Percentiles rank a stretch among this genome's conserved stretches.
phyloP scores from a whole-genome alignment of 2,113 vertebrate species.

The Pontoporia blainvillei region DNA sequence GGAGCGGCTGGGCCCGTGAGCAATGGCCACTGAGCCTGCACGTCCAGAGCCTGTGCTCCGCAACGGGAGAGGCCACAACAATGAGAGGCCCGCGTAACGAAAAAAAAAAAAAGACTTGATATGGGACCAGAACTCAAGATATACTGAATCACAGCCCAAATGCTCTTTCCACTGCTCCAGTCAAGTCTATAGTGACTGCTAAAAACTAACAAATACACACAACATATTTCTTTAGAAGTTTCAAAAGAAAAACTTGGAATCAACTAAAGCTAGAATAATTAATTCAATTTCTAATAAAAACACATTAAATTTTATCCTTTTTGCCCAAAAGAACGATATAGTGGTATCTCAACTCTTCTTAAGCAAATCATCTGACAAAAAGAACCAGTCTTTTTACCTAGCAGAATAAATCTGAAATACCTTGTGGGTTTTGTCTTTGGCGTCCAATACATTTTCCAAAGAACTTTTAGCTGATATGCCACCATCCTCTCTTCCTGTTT shows the following conservation, averaged over 20 bases:
- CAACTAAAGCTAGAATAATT: not conserved
- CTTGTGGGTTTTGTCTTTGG: slow-evolving; percentile 86
- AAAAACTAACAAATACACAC: not conserved
- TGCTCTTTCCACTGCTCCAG: not conserved
- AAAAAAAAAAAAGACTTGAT: not conserved
- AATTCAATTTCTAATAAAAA: slow-evolving; percentile 38
- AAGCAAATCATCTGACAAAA: not conserved
- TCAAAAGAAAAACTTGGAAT: not conserved
- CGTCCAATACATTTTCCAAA: slow-evolving; percentile 78
- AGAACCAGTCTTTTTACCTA: not conserved
- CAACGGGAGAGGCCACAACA: too few relatives aligned
- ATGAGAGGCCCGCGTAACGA: too few relatives aligned
- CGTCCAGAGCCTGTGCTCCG: too few relatives aligned
- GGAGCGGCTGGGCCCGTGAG: too few relatives aligned
- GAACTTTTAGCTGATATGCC: slow-evolving; percentile 78
- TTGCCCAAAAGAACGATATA: not conserved
- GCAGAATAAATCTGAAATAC: slow-evolving; percentile 47
- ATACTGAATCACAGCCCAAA: not conserved
- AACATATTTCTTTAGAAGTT: not conserved
- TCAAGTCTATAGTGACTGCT: not conserved
- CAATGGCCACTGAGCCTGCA: too few relatives aligned
- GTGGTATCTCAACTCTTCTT: not conserved
- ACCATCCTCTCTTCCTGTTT: slow-evolving; percentile 81
- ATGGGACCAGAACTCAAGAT: not conserved
- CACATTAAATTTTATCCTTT: not conserved